Base-by-base conservation (phyloP, 2,888 invertebrate genomes). In the Hypercompe scribonia region DNA sequence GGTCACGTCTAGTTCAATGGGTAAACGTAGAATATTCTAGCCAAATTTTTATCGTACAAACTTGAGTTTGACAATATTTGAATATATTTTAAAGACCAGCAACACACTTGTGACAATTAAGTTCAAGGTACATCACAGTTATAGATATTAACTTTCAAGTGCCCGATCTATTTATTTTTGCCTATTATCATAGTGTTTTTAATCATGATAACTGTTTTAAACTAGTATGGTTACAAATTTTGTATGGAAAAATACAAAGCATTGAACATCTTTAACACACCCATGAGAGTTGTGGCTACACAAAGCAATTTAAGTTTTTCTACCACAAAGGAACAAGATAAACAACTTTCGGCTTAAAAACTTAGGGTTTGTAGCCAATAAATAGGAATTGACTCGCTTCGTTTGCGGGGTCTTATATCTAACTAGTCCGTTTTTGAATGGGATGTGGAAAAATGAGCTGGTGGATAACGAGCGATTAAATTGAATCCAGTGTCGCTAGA, bases 291-390 rank as follows among this genome's bases (percentile, higher is more conserved):
- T 28, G 61, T 28, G 63, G 31, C 71, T 46, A 67, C 34, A 39
- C 46, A 64, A 68, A 66, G 61, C 63, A 66, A 70, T 58, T 73
- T 65, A 58, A 58, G 73, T 70, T 65, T 70, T 70, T 65, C 69
- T 69, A 73, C 54, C 68, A 31, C 31, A 54, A 73, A 65, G 65
- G 33, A 70, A 65, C 46, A 42, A 31, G 8, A 46, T 70, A 61
- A 61, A 15, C 28, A n/a, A 15, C 28, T 68, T 36, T 65, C 46
- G 34, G 31, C 58, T 42, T 50, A 50, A 7, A 46, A 70, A 65
- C 67, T 67, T n/a, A n/a, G n/a, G n/a, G n/a, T n/a, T n/a, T 67
- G 72, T 63, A 34, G 33, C n/a, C 63, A 67, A 68, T 68, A 68
- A 72, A 71, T 71, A 66, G n/a, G 36, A 33, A 71, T 66, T 31